Evolutionary conservation across 1,140 invertebrate genomes (phyloP).

Genomic region (Tetragonula clypearis): DNA sequence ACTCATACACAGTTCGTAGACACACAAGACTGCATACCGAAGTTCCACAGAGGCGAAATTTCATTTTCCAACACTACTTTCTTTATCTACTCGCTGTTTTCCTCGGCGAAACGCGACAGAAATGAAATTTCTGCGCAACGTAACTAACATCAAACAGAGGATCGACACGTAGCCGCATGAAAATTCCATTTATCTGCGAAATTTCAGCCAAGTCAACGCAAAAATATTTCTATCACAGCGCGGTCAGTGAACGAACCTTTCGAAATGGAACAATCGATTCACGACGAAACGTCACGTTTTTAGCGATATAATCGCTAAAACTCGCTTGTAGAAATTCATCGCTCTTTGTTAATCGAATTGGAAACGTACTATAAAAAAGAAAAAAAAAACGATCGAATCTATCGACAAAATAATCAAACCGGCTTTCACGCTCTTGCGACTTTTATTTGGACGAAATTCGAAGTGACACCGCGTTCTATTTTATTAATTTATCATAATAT

Average conservation of each 20-base stretch:
- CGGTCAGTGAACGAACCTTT: background rate
- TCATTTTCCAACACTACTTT: constrained; percentile 50
- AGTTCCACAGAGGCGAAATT: constrained; percentile 13
- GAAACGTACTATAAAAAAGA: background rate
- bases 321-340: background rate
- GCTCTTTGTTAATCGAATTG: background rate
- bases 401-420: no score
- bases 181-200: constrained; percentile 56
- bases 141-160: constrained; percentile 41
- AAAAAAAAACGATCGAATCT: no score
- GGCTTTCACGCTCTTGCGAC: no score
- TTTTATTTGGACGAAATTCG: no score
- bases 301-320: no score
- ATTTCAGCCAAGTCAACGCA: constrained; percentile 17
- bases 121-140: constrained; percentile 54
- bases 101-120: constrained; percentile 37
- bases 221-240: background rate
- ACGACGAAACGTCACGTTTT: background rate
- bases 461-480: no score
- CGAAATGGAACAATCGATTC: background rate
- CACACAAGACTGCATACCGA: background rate
- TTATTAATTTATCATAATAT: no score
- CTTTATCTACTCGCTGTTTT: constrained; percentile 39
- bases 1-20: background rate
- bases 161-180: constrained; percentile 40